These are phyloP conservation scores for Actenoides lindsayi DNA, from an alignment of 2,113 vertebrate species.

Conservation along the genomic window DNA sequence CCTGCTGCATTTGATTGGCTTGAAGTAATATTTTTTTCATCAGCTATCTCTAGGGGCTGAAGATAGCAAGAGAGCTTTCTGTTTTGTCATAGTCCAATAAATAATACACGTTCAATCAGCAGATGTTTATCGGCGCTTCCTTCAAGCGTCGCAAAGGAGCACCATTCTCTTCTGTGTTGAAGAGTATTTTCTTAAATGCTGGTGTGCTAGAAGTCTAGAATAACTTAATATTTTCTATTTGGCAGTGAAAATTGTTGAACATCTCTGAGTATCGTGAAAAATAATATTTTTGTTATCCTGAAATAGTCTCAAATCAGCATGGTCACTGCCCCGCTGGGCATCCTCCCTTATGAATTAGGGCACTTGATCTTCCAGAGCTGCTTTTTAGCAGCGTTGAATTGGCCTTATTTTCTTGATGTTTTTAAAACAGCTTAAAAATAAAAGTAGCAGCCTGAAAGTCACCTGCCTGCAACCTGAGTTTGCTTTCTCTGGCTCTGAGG, in stretches of 20 bases:
- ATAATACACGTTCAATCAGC: background rate
- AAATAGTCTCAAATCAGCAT: background rate
- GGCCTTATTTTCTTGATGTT: background rate
- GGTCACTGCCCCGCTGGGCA: background rate
- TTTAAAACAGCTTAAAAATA: background rate
- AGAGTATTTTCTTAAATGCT: background rate
- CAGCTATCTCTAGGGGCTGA: background rate
- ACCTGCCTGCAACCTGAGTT: background rate
- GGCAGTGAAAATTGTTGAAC: background rate
- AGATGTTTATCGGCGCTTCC: background rate
- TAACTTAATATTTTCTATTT: background rate
- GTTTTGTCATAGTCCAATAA: background rate
- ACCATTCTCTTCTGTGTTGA: background rate
- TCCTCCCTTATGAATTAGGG: background rate
- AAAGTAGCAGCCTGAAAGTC: background rate
- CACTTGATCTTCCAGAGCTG: background rate
- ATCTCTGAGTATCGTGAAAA: background rate
- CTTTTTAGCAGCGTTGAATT: background rate
- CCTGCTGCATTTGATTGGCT: background rate
- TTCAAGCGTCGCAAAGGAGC: background rate
- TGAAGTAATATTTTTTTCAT: background rate
- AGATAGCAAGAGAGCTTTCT: background rate
- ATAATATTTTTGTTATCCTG: background rate
- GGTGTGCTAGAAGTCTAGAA: background rate
- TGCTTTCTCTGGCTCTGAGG: background rate